Evolutionary conservation across 1,140 invertebrate genomes (phyloP).

Genomic region (Drosophila subobscura): DNA sequence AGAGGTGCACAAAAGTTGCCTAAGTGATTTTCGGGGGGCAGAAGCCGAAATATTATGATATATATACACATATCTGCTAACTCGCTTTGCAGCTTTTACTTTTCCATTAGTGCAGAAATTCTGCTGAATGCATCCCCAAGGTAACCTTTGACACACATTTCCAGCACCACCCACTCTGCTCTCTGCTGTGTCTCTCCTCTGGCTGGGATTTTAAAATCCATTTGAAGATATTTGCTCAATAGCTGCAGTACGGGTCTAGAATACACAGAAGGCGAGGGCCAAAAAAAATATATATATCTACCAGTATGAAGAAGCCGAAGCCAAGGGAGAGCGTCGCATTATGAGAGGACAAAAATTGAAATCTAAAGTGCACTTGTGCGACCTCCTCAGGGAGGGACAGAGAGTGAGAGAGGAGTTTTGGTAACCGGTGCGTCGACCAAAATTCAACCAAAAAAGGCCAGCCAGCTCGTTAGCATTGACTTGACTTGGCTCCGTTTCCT

Average conservation of each 20-base stretch:
- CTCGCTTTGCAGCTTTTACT: constrained; percentile 69
- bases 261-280: not conserved
- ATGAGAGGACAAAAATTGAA: constrained; percentile 76
- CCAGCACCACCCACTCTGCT: constrained; percentile 16
- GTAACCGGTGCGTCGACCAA: constrained; percentile 22
- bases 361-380: constrained; percentile 74
- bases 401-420: constrained; percentile 21
- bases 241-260: constrained; percentile 33
- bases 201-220: constrained; percentile 71
- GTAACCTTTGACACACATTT: constrained; percentile 67
- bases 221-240: constrained; percentile 70
- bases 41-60: constrained; percentile 50
- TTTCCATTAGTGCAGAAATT: constrained; percentile 75
- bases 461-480: constrained; percentile 66
- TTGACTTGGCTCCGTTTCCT: constrained; percentile 42
- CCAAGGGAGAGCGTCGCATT: constrained; percentile 55
- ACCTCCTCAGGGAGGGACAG: constrained; percentile 29
- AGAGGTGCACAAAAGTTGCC: constrained; percentile 17
- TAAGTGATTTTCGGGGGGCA: constrained; percentile 59
- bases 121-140: constrained; percentile 72
- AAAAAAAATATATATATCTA: constrained; percentile 26
- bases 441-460: constrained; percentile 46
- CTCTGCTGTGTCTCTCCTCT: not conserved
- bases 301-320: constrained; percentile 8
- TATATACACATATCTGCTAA: constrained; percentile 42